These are phyloP conservation scores for Drosophila fuyamai DNA, from an alignment of 1,140 invertebrate species.

Conservation along the genomic window DNA sequence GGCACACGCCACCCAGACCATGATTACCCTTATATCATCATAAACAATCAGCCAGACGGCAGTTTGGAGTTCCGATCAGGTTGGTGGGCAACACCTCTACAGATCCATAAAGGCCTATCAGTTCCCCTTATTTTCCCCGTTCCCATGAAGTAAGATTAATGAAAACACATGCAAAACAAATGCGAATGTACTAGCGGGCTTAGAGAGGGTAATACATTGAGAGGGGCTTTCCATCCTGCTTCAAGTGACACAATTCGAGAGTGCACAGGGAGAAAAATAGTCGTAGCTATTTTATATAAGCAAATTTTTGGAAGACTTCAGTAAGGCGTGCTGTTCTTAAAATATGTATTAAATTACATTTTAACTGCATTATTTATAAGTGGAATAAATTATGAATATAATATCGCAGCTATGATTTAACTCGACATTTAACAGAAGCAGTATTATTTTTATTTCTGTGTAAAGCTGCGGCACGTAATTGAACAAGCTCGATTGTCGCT, in stretches of 20 bases:
- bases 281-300: neutral
- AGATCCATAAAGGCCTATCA: conserved; percentile 44
- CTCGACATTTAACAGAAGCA: neutral
- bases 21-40: conserved; percentile 68
- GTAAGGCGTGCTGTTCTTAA: too few species aligned
- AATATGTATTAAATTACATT: too few species aligned
- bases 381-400: too few species aligned
- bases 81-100: conserved; percentile 17
- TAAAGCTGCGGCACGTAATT: conserved; percentile 45
- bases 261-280: conserved; percentile 11
- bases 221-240: conserved; percentile 19
- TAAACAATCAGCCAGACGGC: conserved; percentile 47
- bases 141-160: conserved; percentile 66
- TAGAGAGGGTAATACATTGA: neutral
- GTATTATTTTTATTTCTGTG: neutral
- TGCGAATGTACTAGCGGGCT: conserved; percentile 59
- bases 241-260: conserved; percentile 58
- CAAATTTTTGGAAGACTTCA: too few species aligned
- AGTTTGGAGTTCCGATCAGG: conserved; percentile 12
- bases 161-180: conserved; percentile 80
- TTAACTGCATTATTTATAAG: too few species aligned
- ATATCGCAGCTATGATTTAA: too few species aligned
- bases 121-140: conserved; percentile 8
- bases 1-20: conserved; percentile 66
- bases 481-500: conserved; percentile 53